phyloP scores from a whole-genome alignment of 37 sponge, comb jelly and placozoan genomes.

The Dysidea cf. avara region DNA sequence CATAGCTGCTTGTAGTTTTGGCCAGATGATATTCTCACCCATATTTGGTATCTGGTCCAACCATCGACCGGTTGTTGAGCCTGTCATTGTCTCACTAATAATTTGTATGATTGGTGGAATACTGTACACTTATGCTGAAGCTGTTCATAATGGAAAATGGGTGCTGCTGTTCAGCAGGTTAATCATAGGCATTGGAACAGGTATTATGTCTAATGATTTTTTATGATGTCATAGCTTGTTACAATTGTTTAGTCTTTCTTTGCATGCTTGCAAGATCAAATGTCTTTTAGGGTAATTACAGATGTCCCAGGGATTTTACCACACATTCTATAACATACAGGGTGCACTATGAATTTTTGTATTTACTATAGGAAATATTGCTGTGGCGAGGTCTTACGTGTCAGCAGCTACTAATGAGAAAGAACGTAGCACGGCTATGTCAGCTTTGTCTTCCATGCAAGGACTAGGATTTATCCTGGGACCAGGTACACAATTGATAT shows the following conservation, averaged over 20 bases:
- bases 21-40: conserved; percentile 81
- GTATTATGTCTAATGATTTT: conserved; percentile 27
- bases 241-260: conserved; percentile 20
- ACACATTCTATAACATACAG: too few species aligned
- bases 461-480: conserved; percentile 87
- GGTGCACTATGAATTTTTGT: too few species aligned
- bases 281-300: too few species aligned
- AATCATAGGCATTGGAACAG: conserved; percentile 70
- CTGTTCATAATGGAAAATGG: conserved; percentile 38
- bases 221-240: conserved; percentile 10
- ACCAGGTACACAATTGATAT: conserved; percentile 80
- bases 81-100: conserved; percentile 52
- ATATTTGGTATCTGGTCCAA: conserved; percentile 86
- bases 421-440: conserved; percentile 88
- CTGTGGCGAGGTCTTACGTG: conserved; percentile 73
- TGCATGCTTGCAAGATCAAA: too few species aligned
- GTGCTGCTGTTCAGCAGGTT: conserved; percentile 47
- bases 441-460: conserved; percentile 57
- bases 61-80: conserved; percentile 58
- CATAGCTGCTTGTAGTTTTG: conserved; percentile 82
- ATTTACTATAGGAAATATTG: conserved; percentile 52
- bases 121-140: conserved; percentile 68
- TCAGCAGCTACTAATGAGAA: conserved; percentile 70
- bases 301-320: too few species aligned
- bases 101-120: conserved; percentile 56